phyloP scores from a whole-genome alignment of 2,888 invertebrate genomes.

The Malacosoma neustria region DNA sequence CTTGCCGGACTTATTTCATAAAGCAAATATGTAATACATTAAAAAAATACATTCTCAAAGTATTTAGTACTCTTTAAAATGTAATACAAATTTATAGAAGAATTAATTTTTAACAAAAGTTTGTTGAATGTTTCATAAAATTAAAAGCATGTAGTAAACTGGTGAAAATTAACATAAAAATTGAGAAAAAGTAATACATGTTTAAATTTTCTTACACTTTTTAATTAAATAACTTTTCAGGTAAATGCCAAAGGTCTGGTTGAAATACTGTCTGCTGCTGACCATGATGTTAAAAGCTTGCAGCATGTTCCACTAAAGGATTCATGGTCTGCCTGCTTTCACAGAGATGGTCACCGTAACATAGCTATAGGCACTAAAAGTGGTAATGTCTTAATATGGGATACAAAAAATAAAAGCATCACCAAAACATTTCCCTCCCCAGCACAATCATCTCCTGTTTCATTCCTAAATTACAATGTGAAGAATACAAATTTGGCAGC shows the following conservation, averaged over 20 bases:
- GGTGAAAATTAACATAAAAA: no score
- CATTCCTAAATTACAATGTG: constrained; percentile 58
- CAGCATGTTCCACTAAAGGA: constrained; percentile 63
- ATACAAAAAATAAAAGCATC: constrained; percentile 60
- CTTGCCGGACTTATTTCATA: no score
- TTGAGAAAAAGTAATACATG: no score
- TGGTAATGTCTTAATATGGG: constrained; percentile 67
- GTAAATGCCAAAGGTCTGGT: constrained; percentile 59
- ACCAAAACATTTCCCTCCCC: constrained; percentile 59
- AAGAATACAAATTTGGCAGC: constrained; percentile 66
- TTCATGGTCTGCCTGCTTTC: constrained; percentile 63
- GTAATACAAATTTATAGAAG: no score
- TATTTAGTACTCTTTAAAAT: no score
- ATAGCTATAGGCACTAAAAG: constrained; percentile 60
- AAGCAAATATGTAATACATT: no score
- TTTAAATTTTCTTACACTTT: no score
- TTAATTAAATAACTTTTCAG: no score
- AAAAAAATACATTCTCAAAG: no score
- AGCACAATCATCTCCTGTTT: constrained; percentile 47
- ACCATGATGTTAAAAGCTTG: constrained; percentile 55
- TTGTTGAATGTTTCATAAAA: no score
- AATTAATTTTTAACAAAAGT: no score
- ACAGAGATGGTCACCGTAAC: constrained; percentile 59
- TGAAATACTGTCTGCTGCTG: constrained; percentile 56
- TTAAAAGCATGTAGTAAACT: no score